Base-by-base conservation (phyloP, 2,888 invertebrate genomes). In the Ormyrus pomaceus region DNA sequence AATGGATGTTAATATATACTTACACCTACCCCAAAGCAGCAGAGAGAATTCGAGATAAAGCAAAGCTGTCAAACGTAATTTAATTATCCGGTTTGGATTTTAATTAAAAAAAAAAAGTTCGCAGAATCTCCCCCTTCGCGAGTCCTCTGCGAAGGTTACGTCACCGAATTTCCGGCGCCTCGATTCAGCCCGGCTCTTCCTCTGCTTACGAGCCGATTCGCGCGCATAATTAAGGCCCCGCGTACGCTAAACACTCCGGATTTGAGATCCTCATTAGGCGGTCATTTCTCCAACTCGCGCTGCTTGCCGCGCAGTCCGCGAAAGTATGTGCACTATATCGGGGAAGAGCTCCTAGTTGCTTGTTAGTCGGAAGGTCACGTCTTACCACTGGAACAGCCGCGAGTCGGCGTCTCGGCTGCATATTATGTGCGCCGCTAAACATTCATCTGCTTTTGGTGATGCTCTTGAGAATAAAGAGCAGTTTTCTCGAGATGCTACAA, bases 261-360 rank as follows among this genome's bases (percentile, higher is more conserved):
- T 64, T 70, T 5, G 64, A 77, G 70, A 71, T 53, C 45, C 65
- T 77, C 70, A 71, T 77, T 71, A 77, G 46, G 65, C 65, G 59
- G 65, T 65, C 71, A 77, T 59, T 34, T 34, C 55, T 45, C 2
- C 13, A 58, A 34, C 9, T 50, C 46, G 13, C 45, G 56, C 19
- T 6, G 70, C 11, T 11, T 8, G 59, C 11, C 2, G 13, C 48
- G n/a, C 56, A 56, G 6, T 69, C 19, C 45, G 34, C n/a, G 51
- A 51, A 75, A 58, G 34, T 34, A 34, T 34, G 3, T 34, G 34
- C 34, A 34, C 34, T 34, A 59, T 50, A 59, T 66, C 45, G 53
- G 51, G n/a, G n/a, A 6, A n/a, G 55, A 55, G n/a, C n/a, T 56
- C 48, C n/a, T 9, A 5, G 13, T 46, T 48, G 69, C 69, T 70